Percentiles rank a stretch among this genome's conserved stretches.
Evolutionary conservation across 2,113 vertebrate species (phyloP).

Genomic region (Cyanoramphus novaezelandiae): DNA sequence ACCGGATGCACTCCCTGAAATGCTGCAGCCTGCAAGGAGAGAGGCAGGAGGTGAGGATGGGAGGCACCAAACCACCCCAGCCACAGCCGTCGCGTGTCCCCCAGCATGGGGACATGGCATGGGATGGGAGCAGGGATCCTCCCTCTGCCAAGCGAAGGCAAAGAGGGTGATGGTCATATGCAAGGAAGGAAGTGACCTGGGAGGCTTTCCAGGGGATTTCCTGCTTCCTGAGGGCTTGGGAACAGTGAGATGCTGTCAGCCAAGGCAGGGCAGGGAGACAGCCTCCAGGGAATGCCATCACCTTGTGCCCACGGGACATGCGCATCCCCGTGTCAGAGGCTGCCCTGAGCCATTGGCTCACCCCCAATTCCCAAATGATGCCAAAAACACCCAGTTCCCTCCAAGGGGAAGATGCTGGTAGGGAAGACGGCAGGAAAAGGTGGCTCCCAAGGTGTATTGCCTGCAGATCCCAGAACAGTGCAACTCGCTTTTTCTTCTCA

Average conservation of each 20-base stretch:
- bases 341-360: neutral
- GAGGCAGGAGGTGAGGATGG: neutral
- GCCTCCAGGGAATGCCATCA: neutral
- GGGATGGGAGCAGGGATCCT: neutral
- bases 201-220: neutral
- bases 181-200: neutral
- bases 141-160: neutral
- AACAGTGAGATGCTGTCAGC: neutral
- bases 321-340: fast-evolving
- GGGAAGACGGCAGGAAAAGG: neutral
- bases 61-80: neutral
- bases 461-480: neutral
- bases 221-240: neutral
- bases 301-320: neutral
- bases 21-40: constrained; percentile 79
- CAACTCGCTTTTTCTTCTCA: neutral
- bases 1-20: constrained; percentile 87
- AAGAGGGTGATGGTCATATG: neutral
- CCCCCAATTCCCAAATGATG: neutral
- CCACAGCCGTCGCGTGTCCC: fast-evolving
- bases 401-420: fast-evolving
- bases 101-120: fast-evolving
- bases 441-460: fast-evolving
- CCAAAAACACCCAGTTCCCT: neutral
- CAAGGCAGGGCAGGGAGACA: neutral